Conservation (phyloP, 2,797 vertebrate genomes). For the Melanotaenia pygmaea region DNA sequence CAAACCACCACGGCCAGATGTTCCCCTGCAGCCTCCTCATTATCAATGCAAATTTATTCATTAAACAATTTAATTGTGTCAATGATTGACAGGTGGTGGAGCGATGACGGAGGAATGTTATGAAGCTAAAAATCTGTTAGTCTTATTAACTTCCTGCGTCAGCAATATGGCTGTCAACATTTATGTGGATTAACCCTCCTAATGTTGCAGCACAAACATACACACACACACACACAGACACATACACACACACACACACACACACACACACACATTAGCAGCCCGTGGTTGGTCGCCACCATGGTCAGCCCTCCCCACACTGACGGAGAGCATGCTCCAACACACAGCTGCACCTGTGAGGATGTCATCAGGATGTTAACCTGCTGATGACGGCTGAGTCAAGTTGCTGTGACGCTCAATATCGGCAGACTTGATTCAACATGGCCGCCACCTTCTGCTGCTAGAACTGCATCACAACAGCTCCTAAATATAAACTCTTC, state of each 20-base stretch:
- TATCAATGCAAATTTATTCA: conserved; percentile 88
- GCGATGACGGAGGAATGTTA: conserved; percentile 80
- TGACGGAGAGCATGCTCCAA: neutral
- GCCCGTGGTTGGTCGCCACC: conserved; percentile 31
- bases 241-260: conserved; percentile 6
- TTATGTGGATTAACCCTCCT: conserved; percentile 82
- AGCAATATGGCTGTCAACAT: conserved; percentile 79
- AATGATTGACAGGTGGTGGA: conserved; percentile 82
- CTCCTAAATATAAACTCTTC: no score
- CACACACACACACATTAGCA: conserved; percentile 29
- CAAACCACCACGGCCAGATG: conserved; percentile 81
- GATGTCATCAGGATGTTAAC: neutral
- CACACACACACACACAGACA: conserved; percentile 1
- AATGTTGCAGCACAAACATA: conserved; percentile 28
- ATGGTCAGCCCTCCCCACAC: neutral
- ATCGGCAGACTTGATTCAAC: no score
- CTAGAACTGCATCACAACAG: no score
- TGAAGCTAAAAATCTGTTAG: conserved; percentile 84
- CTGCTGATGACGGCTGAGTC: no score
- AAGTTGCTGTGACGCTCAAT: no score
- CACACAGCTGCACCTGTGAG: neutral
- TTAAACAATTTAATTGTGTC: conserved; percentile 86
- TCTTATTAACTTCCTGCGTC: conserved; percentile 81
- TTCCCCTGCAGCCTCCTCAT: conserved; percentile 73
- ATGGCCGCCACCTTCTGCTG: no score